Evolutionary conservation across 23 tunicate genomes (phyloP).

Genomic region (Botrylloides violaceus): DNA sequence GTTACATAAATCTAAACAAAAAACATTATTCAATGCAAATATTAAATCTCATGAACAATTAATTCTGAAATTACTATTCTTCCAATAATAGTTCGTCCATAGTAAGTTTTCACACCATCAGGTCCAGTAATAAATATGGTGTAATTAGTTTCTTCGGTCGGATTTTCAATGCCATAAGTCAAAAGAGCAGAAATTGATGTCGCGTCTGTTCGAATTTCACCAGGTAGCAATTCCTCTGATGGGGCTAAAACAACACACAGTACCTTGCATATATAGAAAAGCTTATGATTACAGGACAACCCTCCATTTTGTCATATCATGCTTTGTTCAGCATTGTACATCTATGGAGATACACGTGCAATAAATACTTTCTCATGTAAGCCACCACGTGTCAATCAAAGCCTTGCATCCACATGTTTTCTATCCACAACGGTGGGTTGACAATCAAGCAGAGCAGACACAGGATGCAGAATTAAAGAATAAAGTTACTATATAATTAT

Average conservation of each 20-base stretch:
- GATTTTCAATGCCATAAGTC: background rate
- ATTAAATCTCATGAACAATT: background rate
- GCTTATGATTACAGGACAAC: too few relatives aligned
- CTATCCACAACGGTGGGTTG: too few relatives aligned
- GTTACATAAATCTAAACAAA: background rate
- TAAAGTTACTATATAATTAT: too few relatives aligned
- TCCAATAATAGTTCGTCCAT: background rate
- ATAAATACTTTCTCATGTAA: too few relatives aligned
- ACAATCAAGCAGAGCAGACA: too few relatives aligned
- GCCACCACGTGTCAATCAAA: too few relatives aligned
- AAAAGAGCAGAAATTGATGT: background rate
- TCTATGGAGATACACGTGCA: too few relatives aligned
- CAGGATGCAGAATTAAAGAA: too few relatives aligned
- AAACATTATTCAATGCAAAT: background rate
- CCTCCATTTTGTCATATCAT: too few relatives aligned
- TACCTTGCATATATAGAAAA: too few relatives aligned
- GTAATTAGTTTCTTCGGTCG: background rate
- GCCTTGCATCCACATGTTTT: too few relatives aligned
- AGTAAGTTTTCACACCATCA: background rate
- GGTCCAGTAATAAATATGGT: background rate
- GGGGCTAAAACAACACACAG: background rate
- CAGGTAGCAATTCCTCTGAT: background rate
- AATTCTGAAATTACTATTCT: background rate
- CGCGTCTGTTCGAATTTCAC: background rate
- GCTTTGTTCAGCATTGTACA: too few relatives aligned